Conservation (phyloP, 2,113 vertebrate species). For the Silurus asotus region DNA sequence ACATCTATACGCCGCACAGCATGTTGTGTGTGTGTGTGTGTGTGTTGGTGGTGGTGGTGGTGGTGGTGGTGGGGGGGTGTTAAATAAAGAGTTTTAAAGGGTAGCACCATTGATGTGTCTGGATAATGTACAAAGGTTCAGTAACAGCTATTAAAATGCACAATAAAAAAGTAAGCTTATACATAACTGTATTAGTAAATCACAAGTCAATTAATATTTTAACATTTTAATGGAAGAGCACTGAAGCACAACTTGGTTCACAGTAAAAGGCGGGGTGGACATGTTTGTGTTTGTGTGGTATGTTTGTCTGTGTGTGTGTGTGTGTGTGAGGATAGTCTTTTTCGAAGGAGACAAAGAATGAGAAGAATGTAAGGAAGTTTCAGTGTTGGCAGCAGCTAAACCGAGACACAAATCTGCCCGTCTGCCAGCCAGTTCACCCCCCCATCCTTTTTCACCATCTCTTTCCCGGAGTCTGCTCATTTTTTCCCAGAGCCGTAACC, state of each 20-base stretch:
- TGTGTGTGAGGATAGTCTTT: slow-evolving; percentile 9
- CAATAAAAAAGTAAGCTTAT: background rate
- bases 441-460: slow-evolving; percentile 29
- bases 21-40: background rate
- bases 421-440: slow-evolving; percentile 68
- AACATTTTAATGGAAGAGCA: background rate
- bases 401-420: slow-evolving; percentile 70
- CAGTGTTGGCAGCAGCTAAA: slow-evolving; percentile 67
- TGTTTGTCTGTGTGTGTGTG: background rate
- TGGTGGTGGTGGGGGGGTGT: too few species aligned
- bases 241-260: slow-evolving; percentile 21
- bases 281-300: background rate
- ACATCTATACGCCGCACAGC: background rate
- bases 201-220: background rate
- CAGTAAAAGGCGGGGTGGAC: background rate
- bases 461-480: slow-evolving; percentile 64
- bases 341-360: slow-evolving; percentile 60
- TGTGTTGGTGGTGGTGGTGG: too few species aligned
- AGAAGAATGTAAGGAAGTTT: slow-evolving; percentile 71
- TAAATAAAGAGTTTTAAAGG: background rate
- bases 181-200: background rate
- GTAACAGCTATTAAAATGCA: background rate
- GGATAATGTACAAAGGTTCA: too few species aligned
- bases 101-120: background rate
- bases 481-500: slow-evolving; percentile 71